phyloP scores from a whole-genome alignment of 2,797 vertebrate species.

The Sternarchorhynchus goeldii region DNA sequence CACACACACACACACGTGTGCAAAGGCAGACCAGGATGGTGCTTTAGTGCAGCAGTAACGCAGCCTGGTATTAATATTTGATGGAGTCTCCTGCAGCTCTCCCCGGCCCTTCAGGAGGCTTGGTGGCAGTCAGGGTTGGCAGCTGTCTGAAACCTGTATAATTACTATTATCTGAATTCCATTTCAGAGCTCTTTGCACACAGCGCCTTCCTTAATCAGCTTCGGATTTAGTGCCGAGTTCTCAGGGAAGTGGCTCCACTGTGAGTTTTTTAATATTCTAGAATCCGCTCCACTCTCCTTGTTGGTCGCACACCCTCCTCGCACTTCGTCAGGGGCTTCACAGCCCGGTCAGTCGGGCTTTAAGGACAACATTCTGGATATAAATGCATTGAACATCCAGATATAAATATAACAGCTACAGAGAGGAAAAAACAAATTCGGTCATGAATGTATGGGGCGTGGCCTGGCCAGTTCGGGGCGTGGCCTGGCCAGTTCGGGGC shows the following conservation, averaged over 20 bases:
- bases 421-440: background rate
- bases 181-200: slow-evolving; percentile 48
- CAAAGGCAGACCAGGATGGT: slow-evolving; percentile 30
- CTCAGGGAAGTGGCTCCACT: slow-evolving; percentile 47
- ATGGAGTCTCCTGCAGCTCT: slow-evolving; percentile 52
- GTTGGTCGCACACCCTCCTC: slow-evolving; percentile 44
- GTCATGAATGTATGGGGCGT: too few relatives aligned
- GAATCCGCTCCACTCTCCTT: slow-evolving; percentile 44
- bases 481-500: too few relatives aligned
- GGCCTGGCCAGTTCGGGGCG: too few relatives aligned
- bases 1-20: slow-evolving; percentile 25
- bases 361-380: slow-evolving; percentile 8
- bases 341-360: background rate
- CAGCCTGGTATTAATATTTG: slow-evolving; percentile 61
- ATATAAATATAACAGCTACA: background rate
- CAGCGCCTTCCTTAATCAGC: slow-evolving; percentile 44
- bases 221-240: slow-evolving; percentile 49
- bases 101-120: slow-evolving; percentile 47
- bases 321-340: background rate
- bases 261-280: slow-evolving; percentile 52
- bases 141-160: slow-evolving; percentile 53
- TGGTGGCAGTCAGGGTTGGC: slow-evolving; percentile 45
- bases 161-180: slow-evolving; percentile 60
- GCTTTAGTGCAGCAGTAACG: slow-evolving; percentile 46
- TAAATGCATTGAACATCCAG: background rate